Percentiles rank a stretch among this genome's conserved stretches.
These are phyloP conservation scores for Sebastes ruberrimus DNA, from an alignment of 2,797 vertebrate species.

Conservation along the genomic window DNA sequence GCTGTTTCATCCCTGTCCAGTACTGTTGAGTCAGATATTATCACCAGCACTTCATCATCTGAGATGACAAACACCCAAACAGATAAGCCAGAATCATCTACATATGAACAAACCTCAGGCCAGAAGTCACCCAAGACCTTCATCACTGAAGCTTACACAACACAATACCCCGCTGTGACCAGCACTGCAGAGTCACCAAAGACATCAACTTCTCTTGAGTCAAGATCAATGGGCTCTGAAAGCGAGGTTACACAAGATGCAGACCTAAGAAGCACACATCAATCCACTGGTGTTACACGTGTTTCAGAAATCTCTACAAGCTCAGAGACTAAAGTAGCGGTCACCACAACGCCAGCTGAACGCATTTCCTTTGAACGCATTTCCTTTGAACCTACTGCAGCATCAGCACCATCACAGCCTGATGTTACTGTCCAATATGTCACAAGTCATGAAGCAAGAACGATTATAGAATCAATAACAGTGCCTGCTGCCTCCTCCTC, in stretches of 20 bases:
- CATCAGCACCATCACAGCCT: conserved; percentile 27
- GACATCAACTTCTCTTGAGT: not conserved
- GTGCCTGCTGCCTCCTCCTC: not conserved
- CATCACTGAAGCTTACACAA: conserved; percentile 1
- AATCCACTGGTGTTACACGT: not conserved
- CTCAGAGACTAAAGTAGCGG: not conserved
- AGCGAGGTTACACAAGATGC: not conserved
- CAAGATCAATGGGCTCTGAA: conserved; percentile 1
- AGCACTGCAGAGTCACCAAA: not conserved
- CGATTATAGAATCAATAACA: conserved; percentile 32
- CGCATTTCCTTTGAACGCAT: not conserved
- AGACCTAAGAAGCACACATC: not conserved
- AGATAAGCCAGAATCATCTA: not conserved
- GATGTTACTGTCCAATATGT: conserved; percentile 45
- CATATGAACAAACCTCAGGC: conserved; percentile 9
- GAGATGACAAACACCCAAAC: not conserved
- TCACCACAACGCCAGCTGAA: not conserved
- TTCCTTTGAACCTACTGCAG: conserved; percentile 6
- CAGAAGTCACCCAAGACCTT: not conserved
- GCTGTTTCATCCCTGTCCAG: not conserved
- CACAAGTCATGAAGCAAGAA: conserved; percentile 28
- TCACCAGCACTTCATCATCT: conserved; percentile 12
- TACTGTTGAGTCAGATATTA: not conserved
- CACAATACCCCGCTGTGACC: not conserved
- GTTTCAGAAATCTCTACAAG: not conserved